Conservation (phyloP, 1,140 invertebrate genomes). For the Drosophila lacertosa region DNA sequence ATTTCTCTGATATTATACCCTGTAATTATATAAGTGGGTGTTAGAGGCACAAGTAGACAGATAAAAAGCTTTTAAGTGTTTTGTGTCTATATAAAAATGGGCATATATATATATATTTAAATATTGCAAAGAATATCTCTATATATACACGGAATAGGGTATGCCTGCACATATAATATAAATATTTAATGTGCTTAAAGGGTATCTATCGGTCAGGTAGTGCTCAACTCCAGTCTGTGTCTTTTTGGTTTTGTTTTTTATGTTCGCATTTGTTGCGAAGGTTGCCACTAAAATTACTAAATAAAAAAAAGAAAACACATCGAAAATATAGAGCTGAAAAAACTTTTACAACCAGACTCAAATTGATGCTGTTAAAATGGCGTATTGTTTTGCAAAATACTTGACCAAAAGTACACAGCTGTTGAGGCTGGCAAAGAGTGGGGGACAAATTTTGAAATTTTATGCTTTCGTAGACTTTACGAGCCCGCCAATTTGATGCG, state of each 20-base stretch:
- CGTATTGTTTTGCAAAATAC: slow-evolving; percentile 75
- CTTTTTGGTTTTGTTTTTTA: background rate
- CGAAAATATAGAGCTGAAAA: slow-evolving; percentile 1
- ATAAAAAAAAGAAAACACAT: slow-evolving; percentile 1
- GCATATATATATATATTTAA: too few species aligned
- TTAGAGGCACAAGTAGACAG: background rate
- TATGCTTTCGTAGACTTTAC: slow-evolving; percentile 56
- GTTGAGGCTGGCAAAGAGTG: slow-evolving; percentile 4
- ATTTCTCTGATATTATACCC: slow-evolving; percentile 10
- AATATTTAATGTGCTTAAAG: too few species aligned
- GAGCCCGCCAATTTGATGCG: slow-evolving; percentile 46
- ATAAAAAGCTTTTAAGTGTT: background rate
- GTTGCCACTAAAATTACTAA: slow-evolving; percentile 51
- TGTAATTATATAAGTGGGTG: background rate
- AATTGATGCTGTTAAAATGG: slow-evolving; percentile 74
- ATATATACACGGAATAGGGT: too few species aligned
- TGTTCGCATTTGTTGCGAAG: slow-evolving; percentile 9
- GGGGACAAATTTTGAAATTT: slow-evolving; percentile 64
- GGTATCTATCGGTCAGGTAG: background rate
- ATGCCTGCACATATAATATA: too few species aligned
- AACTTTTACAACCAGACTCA: slow-evolving; percentile 66
- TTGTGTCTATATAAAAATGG: too few species aligned
- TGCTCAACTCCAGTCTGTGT: background rate
- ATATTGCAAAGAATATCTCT: too few species aligned
- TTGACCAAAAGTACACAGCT: slow-evolving; percentile 50